Evolutionary conservation across 1,140 invertebrate species (phyloP).

Genomic region (Aphelenchoides besseyi): DNA sequence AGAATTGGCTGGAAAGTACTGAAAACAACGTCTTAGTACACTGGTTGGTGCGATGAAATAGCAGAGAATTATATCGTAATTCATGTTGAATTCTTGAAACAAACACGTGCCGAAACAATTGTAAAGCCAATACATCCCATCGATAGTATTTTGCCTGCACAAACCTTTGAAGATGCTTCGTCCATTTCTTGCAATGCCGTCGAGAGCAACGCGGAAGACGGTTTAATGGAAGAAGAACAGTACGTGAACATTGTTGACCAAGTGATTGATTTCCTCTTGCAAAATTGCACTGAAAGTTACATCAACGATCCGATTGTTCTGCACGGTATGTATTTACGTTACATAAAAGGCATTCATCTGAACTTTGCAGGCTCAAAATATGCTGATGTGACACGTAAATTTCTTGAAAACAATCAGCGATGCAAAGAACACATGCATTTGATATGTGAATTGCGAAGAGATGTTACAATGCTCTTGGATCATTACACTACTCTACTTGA

Average conservation of each 20-base stretch:
- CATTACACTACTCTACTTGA: background rate
- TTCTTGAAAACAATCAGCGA: background rate
- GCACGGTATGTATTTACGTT: background rate
- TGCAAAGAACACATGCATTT: background rate
- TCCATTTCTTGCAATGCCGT: no score
- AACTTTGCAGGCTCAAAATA: background rate
- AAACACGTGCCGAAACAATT: conserved; percentile 42
- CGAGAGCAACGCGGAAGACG: no score
- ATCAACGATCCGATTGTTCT: no score
- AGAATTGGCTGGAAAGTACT: no score
- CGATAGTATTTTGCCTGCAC: background rate
- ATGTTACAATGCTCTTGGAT: conserved; percentile 3
- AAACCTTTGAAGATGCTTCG: no score
- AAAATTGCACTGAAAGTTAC: no score
- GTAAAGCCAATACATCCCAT: conserved; percentile 35
- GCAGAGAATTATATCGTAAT: conserved; percentile 36
- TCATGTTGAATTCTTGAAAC: conserved; percentile 40
- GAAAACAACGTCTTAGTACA: no score
- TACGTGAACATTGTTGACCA: background rate
- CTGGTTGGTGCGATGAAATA: conserved; percentile 45
- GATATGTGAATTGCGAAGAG: background rate
- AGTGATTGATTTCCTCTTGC: background rate
- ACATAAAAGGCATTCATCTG: background rate
- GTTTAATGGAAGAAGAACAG: no score
- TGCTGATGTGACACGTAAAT: background rate